phyloP scores from a whole-genome alignment of 2,797 vertebrate species.

The Lycodopsis pacificus region DNA sequence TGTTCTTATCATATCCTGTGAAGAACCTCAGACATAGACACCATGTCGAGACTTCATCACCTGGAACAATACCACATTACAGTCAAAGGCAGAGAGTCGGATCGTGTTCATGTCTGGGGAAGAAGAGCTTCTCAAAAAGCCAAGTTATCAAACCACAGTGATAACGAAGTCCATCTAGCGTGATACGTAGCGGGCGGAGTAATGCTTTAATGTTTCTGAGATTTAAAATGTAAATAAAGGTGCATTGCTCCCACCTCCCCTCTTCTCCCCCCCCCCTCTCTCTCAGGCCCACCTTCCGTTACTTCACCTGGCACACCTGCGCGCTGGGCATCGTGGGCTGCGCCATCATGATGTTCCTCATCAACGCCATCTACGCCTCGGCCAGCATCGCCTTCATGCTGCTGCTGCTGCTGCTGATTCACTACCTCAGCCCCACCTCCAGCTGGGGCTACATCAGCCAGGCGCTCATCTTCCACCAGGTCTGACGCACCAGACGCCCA shows the following conservation, averaged over 20 bases:
- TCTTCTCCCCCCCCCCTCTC: background rate
- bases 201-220: too few relatives aligned
- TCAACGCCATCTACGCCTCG: slow-evolving; percentile 91
- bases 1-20: slow-evolving; percentile 1
- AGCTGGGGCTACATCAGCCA: slow-evolving; percentile 96
- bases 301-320: slow-evolving; percentile 94
- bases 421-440: slow-evolving; percentile 92
- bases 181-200: too few relatives aligned
- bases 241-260: too few relatives aligned
- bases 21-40: too few relatives aligned
- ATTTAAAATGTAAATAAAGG: too few relatives aligned
- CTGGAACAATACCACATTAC: background rate
- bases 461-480: slow-evolving; percentile 96
- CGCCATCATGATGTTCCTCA: slow-evolving; percentile 92
- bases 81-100: background rate
- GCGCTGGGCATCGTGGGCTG: slow-evolving; percentile 90
- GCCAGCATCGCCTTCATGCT: slow-evolving; percentile 92
- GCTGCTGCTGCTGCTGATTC: slow-evolving; percentile 90
- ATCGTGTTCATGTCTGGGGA: background rate
- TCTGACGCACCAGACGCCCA: slow-evolving; percentile 52
- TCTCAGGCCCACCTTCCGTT: slow-evolving; percentile 89
- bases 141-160: too few relatives aligned
- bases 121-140: too few relatives aligned
- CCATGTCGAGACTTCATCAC: background rate
- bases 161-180: too few relatives aligned